phyloP scores from a whole-genome alignment of 1,140 invertebrate genomes.

The Ceratoteleas bidentatus region DNA sequence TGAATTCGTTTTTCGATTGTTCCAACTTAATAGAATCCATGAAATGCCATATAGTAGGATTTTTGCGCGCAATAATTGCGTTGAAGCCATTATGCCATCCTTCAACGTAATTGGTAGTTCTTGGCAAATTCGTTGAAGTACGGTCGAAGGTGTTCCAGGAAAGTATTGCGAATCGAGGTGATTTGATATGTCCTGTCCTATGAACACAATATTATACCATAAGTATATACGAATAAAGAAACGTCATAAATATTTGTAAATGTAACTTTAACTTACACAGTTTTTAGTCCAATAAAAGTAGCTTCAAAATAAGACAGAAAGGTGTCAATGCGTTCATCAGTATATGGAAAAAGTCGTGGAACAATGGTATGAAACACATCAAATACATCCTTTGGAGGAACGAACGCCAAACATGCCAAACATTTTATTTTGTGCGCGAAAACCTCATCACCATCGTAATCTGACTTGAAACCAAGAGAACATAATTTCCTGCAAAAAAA shows the following conservation, averaged over 20 bases:
- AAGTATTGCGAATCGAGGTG: neutral
- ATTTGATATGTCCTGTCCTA: neutral
- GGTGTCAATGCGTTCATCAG: neutral
- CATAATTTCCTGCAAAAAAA: constrained; percentile 14
- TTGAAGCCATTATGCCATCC: constrained; percentile 14
- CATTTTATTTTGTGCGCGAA: constrained; percentile 19
- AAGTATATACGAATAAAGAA: neutral
- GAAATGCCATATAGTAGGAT: neutral
- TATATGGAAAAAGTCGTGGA: neutral
- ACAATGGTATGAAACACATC: neutral
- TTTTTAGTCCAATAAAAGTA: constrained; percentile 15
- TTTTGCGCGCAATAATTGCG: neutral
- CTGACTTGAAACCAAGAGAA: constrained; percentile 2
- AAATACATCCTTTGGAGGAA: neutral
- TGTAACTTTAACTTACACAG: neutral
- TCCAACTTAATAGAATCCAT: neutral
- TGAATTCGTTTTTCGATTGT: neutral
- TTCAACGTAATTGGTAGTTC: constrained; percentile 5
- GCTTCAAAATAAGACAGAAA: constrained; percentile 9
- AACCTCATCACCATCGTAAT: constrained; percentile 1
- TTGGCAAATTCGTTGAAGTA: neutral
- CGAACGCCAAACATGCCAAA: neutral
- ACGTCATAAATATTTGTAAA: neutral
- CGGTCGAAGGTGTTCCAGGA: neutral
- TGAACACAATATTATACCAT: neutral